These are phyloP conservation scores for Ladona fulva DNA, from an alignment of 1,140 invertebrate species.

Conservation along the genomic window DNA sequence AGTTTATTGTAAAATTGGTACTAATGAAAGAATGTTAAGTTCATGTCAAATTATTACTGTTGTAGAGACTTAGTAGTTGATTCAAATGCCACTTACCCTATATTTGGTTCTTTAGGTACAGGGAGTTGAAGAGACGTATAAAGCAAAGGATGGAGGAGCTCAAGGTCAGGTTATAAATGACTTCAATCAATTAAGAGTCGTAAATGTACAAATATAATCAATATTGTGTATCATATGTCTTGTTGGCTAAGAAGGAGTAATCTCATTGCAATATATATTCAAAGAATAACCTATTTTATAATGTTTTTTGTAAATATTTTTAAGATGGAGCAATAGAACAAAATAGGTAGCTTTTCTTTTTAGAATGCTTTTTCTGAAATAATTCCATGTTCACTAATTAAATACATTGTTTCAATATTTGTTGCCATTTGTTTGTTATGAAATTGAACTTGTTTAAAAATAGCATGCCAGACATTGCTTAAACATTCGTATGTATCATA, in stretches of 20 bases:
- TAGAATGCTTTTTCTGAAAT: neutral
- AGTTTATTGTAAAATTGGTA: no score
- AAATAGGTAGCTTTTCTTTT: neutral
- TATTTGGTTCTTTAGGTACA: slow-evolving; percentile 46
- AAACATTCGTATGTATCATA: no score
- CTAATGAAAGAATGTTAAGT: no score
- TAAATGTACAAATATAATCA: neutral
- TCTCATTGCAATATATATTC: neutral
- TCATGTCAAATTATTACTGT: no score
- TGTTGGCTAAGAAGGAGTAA: neutral
- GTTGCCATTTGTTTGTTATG: neutral
- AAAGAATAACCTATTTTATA: neutral
- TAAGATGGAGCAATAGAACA: neutral
- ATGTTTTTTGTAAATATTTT: slow-evolving; percentile 6
- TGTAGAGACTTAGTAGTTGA: no score
- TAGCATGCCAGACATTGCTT: no score
- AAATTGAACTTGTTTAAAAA: no score
- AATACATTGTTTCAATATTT: neutral
- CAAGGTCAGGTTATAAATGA: slow-evolving; percentile 49
- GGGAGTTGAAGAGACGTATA: slow-evolving; percentile 54
- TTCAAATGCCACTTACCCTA: no score
- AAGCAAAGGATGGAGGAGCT: slow-evolving; percentile 61
- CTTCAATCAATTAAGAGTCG: neutral
- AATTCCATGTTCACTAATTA: neutral
- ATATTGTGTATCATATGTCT: neutral